Percentiles rank a stretch among this genome's conserved stretches.
Conservation (phyloP, 2,113 vertebrate genomes). For the Pampusana beccarii region DNA sequence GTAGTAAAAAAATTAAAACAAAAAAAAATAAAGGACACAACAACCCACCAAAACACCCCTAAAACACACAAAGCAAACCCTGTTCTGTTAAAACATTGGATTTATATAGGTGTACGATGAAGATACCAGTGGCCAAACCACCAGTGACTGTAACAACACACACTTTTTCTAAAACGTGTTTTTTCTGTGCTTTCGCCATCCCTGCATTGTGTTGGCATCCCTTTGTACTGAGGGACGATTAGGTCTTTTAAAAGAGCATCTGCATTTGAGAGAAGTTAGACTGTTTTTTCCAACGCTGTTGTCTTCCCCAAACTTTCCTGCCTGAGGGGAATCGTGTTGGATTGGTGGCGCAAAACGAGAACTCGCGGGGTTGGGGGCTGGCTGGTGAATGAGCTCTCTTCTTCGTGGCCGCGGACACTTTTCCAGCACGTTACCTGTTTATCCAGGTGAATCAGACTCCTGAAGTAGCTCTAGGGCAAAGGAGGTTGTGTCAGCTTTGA, state of each 20-base stretch:
- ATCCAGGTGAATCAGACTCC: background rate
- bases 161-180: rapidly evolving
- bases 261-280: background rate
- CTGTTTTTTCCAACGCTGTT: background rate
- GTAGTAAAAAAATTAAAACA: background rate
- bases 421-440: background rate
- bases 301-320: background rate
- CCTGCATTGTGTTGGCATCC: background rate
- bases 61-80: background rate
- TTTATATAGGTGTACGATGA: background rate
- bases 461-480: background rate
- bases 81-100: background rate
- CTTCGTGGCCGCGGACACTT: background rate
- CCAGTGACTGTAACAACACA: background rate
- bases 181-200: background rate
- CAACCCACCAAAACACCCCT: background rate
- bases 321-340: background rate
- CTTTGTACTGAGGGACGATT: background rate
- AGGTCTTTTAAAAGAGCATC: background rate
- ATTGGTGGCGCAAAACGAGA: background rate
- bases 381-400: background rate
- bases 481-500: background rate
- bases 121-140: background rate
- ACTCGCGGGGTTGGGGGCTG: background rate
- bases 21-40: background rate